Base-by-base conservation (phyloP, 2,113 vertebrate genomes). In the Urocolius indicus region DNA sequence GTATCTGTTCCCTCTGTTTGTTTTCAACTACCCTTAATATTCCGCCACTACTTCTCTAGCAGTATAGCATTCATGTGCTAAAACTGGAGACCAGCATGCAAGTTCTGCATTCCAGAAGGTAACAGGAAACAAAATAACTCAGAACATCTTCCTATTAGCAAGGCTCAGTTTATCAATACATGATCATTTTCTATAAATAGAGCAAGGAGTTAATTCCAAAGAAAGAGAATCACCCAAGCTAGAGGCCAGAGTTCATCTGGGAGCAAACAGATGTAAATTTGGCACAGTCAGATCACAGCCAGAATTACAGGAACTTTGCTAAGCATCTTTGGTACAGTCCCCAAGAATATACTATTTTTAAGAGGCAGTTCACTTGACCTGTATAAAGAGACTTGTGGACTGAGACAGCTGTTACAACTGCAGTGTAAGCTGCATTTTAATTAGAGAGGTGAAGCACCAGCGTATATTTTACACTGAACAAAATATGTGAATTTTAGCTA, bases 131-230 rank as follows among this genome's bases (percentile, higher is more conserved):
- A 76, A 84, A 94, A 82, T 0, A 0, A 51, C 38, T 78, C 0
- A 1, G 20, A 67, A 75, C 29, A 71, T 51, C 71, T 66, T 93
- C 67, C 55, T 66, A 29, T 45, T 86, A 80, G 41, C 36, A 91
- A 76, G 16, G 16, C n/a, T 41, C 54, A 82, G 34, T 30, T 82
- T 85, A 62, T 75, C 54, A 65, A 77, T 65, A 61, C 18, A 48
- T 19, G 16, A 85, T 32, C 4, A 52, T 57, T 76, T 96, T 61
- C 75, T 57, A 88, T 52, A 83, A 90, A 88, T 90, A 87, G 5
- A 75, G 15, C 22, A 55, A 1, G 1, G 13, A 71, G 19, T 72
- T 54, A 67, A 82, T 85, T 93, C 62, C 62, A 83, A 92, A 76
- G 57, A 58, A 27, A 62, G 46, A 66, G 26, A 67, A 85, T 21